Evolutionary conservation across 1,140 invertebrate genomes (phyloP).

Genomic region (Brachystomella parvula): DNA sequence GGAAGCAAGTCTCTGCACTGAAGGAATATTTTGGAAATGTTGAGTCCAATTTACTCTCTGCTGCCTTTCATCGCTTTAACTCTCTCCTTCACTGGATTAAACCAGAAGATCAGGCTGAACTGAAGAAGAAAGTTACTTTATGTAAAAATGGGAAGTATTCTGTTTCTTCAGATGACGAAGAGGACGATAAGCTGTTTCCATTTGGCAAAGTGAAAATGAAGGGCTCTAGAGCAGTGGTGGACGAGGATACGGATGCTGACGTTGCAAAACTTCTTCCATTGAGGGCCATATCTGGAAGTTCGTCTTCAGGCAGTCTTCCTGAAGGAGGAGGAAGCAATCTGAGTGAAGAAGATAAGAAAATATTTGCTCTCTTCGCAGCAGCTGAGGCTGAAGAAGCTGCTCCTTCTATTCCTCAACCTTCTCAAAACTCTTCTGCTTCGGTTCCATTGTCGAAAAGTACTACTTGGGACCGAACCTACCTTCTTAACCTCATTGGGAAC

Average conservation of each 20-base stretch:
- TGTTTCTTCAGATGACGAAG: slow-evolving; percentile 11
- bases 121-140: not conserved
- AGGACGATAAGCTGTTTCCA: slow-evolving; percentile 18
- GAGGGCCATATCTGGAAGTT: not conserved
- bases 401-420: not conserved
- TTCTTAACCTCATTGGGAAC: slow-evolving; percentile 27
- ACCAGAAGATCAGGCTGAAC: not conserved
- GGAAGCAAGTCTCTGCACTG: slow-evolving; percentile 6
- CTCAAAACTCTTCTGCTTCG: not conserved
- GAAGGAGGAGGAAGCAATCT: not conserved
- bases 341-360: slow-evolving; percentile 12
- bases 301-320: not conserved
- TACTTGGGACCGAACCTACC: slow-evolving; percentile 31
- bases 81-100: slow-evolving; percentile 3
- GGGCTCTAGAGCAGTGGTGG: not conserved
- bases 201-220: slow-evolving; percentile 9
- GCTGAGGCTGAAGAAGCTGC: not conserved
- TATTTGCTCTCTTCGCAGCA: slow-evolving; percentile 2
- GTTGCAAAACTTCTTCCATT: not conserved
- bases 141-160: not conserved
- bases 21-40: slow-evolving; percentile 22
- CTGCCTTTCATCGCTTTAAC: not conserved
- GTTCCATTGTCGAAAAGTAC: not conserved
- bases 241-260: not conserved
- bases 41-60: not conserved